Conservation (phyloP, 2,888 invertebrate species). For the Lochmaea capreae region DNA sequence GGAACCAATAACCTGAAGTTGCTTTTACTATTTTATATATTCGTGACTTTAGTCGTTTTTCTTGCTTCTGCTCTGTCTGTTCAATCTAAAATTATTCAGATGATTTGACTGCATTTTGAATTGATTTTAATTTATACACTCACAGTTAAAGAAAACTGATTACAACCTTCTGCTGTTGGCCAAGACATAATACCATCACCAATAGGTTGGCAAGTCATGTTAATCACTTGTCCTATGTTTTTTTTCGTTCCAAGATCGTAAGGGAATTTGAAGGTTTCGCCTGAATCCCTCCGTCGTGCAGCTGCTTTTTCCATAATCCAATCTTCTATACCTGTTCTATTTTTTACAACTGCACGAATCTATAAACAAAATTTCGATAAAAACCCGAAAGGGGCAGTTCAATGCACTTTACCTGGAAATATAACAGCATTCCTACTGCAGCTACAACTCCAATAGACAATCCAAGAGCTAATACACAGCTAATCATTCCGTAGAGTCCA, state of each 20-base stretch:
- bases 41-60: slow-evolving; percentile 82
- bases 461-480: slow-evolving; percentile 88
- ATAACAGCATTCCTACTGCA: slow-evolving; percentile 90
- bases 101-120: slow-evolving; percentile 4
- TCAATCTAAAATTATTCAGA: slow-evolving; percentile 73
- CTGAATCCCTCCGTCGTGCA: slow-evolving; percentile 71
- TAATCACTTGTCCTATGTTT: slow-evolving; percentile 76
- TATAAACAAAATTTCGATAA: slow-evolving; percentile 61
- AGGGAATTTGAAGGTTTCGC: slow-evolving; percentile 80
- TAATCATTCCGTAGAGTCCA: slow-evolving; percentile 76
- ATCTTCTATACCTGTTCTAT: slow-evolving; percentile 95
- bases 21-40: slow-evolving; percentile 73
- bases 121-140: slow-evolving; percentile 55
- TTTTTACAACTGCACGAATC: slow-evolving; percentile 84
- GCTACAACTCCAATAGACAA: slow-evolving; percentile 93
- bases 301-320: slow-evolving; percentile 96
- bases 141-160: slow-evolving; percentile 91
- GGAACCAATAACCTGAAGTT: slow-evolving; percentile 85
- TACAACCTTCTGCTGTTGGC: slow-evolving; percentile 83
- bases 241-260: slow-evolving; percentile 81
- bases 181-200: slow-evolving; percentile 76
- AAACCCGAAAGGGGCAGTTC: not conserved
- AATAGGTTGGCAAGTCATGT: slow-evolving; percentile 71
- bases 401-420: slow-evolving; percentile 78
- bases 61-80: slow-evolving; percentile 88